Conservation (phyloP, 2,888 invertebrate species). For the Harmothoe impar region DNA sequence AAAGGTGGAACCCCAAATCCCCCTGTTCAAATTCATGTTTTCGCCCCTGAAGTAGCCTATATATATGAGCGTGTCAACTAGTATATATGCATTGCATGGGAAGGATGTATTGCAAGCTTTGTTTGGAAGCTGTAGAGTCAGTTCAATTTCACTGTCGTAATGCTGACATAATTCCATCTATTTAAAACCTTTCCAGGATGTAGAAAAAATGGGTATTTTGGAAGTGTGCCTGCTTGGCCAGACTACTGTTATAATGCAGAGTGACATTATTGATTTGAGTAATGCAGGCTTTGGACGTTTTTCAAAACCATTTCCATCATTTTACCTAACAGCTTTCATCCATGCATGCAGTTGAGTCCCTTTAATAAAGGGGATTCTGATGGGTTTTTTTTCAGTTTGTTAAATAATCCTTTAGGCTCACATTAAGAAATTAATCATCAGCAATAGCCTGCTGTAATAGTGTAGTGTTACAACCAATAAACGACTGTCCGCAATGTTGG, state of each 20-base stretch:
- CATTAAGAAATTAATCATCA: not conserved
- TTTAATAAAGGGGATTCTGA: not conserved
- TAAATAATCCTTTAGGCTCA: not conserved
- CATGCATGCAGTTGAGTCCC: not conserved
- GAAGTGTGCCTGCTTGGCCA: not conserved
- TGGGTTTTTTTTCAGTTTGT: not conserved
- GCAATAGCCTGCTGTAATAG: not conserved
- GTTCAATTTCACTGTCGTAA: too few relatives aligned
- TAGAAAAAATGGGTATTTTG: not conserved
- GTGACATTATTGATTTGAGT: conserved; percentile 17
- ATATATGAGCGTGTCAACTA: too few relatives aligned
- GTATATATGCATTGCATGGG: too few relatives aligned
- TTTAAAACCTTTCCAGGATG: not conserved
- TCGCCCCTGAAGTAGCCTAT: too few relatives aligned
- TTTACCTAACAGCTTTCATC: not conserved
- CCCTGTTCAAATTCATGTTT: too few relatives aligned
- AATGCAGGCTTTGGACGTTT: not conserved
- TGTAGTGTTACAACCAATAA: not conserved
- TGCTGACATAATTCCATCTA: too few relatives aligned
- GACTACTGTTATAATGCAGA: conserved; percentile 8
- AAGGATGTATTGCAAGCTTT: too few relatives aligned
- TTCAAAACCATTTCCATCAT: not conserved
- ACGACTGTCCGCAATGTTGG: not conserved
- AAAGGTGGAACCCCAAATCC: too few relatives aligned
- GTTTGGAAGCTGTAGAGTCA: too few relatives aligned